Evolutionary conservation across 2,888 invertebrate species (phyloP).

Genomic region (Creontiades dilutus): DNA sequence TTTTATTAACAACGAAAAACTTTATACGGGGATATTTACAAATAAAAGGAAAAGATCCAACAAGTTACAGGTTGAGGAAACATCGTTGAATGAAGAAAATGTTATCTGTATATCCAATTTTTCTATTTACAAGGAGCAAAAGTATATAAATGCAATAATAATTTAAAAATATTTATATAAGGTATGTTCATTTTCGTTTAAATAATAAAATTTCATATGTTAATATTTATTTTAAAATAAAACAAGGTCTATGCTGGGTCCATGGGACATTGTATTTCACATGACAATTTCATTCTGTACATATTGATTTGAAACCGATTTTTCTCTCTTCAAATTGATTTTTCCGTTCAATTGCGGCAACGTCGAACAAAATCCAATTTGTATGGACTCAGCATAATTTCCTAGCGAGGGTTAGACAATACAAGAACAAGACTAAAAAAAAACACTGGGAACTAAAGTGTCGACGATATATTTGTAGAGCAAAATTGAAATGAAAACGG

Average conservation of each 20-base stretch:
- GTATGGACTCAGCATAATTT: conserved; percentile 48
- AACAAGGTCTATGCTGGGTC: conserved; percentile 45
- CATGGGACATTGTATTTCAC: not conserved
- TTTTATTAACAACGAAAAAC: conserved; percentile 66
- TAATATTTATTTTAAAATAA: conserved; percentile 55
- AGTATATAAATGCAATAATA: conserved; percentile 73
- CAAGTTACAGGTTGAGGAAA: conserved; percentile 57
- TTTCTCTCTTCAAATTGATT: not conserved
- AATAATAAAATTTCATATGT: conserved; percentile 60
- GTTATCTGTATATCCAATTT: conserved; percentile 55
- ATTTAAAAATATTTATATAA: conserved; percentile 74
- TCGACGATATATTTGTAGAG: not conserved
- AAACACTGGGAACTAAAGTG: conserved; percentile 42
- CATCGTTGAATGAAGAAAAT: conserved; percentile 61
- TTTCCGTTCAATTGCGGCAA: not conserved
- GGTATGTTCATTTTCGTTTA: conserved; percentile 70
- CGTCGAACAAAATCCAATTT: not conserved
- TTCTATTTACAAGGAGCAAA: conserved; percentile 69
- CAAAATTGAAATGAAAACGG: not conserved
- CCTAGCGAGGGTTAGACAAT: conserved; percentile 43
- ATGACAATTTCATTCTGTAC: not conserved
- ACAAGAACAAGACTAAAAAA: conserved; percentile 24
- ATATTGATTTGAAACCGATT: not conserved
- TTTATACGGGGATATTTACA: conserved; percentile 69
- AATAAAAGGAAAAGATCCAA: conserved; percentile 47